phyloP scores from a whole-genome alignment of 2,113 vertebrate genomes.

The Oryzias woworae region DNA sequence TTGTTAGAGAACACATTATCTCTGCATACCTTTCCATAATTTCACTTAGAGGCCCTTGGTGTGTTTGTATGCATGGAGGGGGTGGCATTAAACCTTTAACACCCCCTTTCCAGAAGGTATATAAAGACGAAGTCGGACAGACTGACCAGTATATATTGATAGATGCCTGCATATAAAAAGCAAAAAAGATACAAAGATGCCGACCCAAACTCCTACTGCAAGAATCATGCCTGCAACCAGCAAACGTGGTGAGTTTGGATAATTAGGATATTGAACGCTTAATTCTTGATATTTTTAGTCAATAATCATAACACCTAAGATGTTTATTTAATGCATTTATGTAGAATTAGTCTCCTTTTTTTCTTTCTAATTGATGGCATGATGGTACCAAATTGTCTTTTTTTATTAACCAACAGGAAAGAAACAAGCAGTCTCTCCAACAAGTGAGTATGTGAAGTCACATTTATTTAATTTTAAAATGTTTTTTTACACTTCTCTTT shows the following conservation, averaged over 20 bases:
- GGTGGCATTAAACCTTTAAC: not conserved
- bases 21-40: slow-evolving; percentile 52
- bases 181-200: slow-evolving; percentile 28
- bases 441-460: too few species aligned
- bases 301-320: too few species aligned
- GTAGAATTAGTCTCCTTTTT: too few species aligned
- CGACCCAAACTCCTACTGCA: slow-evolving; percentile 32
- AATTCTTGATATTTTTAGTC: not conserved
- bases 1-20: slow-evolving; percentile 42
- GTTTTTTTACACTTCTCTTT: not conserved
- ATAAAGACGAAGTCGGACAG: slow-evolving; percentile 25
- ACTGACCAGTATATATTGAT: not conserved
- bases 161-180: slow-evolving; percentile 16
- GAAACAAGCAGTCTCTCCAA: too few species aligned
- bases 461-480: not conserved
- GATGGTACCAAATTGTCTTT: too few species aligned
- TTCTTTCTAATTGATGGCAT: too few species aligned
- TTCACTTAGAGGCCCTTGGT: slow-evolving; percentile 2
- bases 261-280: not conserved
- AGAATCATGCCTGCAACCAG: slow-evolving; percentile 24
- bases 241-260: slow-evolving; percentile 31
- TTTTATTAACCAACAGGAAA: too few species aligned
- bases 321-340: too few species aligned
- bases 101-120: slow-evolving; percentile 7
- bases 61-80: too few species aligned